Percentiles rank a stretch among this genome's conserved stretches.
Evolutionary conservation across 1,140 invertebrate genomes (phyloP).

Genomic region (Atta colombica): DNA sequence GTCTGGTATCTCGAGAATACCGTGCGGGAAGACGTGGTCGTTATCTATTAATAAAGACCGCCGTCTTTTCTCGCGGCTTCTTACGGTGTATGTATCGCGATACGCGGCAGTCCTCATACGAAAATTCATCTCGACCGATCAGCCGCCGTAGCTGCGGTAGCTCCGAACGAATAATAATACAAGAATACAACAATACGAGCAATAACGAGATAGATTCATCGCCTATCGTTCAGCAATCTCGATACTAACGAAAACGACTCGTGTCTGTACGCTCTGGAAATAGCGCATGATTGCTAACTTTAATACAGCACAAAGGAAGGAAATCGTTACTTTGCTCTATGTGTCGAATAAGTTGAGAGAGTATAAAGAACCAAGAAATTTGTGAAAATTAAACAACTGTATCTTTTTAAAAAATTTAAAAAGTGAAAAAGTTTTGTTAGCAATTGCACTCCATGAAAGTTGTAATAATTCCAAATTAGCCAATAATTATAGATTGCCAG

Average conservation of each 20-base stretch:
- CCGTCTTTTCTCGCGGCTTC: conserved; percentile 67
- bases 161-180: conserved; percentile 68
- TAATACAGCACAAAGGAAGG: not conserved
- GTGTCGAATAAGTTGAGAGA: conserved; percentile 20
- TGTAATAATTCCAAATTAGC: conserved; percentile 1
- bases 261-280: conserved; percentile 16
- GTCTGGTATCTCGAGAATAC: conserved; percentile 73
- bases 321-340: conserved; percentile 18
- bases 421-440: not conserved
- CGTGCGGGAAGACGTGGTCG: conserved; percentile 75
- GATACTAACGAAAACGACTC: conserved; percentile 22
- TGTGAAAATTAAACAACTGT: not conserved
- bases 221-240: not conserved
- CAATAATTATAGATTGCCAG: not conserved
- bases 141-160: conserved; percentile 68
- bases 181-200: conserved; percentile 31
- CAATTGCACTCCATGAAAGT: not conserved
- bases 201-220: conserved; percentile 43
- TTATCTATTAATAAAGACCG: conserved; percentile 80
- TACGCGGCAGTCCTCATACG: conserved; percentile 72
- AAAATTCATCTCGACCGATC: conserved; percentile 78
- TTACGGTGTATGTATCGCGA: conserved; percentile 65
- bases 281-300: conserved; percentile 13
- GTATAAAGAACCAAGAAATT: not conserved
- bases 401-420: conserved; percentile 5